A percentile compares a stretch with the other conserved stretches of the same genome.
Conservation (phyloP, 1,140 invertebrate species). For the Ephestia elutella region DNA sequence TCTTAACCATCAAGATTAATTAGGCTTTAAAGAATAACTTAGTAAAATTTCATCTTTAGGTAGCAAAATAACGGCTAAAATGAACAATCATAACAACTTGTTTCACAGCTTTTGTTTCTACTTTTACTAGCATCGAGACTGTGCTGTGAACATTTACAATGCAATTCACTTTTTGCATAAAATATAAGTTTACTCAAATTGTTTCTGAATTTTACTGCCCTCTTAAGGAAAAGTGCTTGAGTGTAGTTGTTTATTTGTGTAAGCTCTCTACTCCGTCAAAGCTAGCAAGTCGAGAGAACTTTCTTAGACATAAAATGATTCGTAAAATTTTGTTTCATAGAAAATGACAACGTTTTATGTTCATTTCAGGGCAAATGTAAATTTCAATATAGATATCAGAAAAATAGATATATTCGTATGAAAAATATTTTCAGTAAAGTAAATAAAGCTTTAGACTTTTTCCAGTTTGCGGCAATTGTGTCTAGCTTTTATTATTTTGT, state of each 20-base stretch:
- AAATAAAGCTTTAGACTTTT: no score
- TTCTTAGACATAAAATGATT: not conserved
- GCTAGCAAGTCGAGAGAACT: not conserved
- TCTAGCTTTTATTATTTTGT: no score
- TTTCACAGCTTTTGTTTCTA: not conserved
- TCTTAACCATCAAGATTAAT: not conserved
- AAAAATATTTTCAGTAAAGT: no score
- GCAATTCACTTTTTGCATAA: conserved; percentile 2
- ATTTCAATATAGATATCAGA: no score
- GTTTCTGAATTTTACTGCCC: conserved; percentile 1
- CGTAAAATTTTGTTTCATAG: no score
- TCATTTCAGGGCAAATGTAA: no score
- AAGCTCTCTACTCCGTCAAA: not conserved
- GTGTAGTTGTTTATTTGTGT: not conserved
- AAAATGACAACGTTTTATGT: no score
- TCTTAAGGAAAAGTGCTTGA: not conserved
- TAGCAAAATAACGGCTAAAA: not conserved
- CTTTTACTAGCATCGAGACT: not conserved
- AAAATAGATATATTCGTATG: no score
- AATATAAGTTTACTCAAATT: not conserved
- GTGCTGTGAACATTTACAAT: not conserved
- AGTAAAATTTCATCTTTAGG: not conserved
- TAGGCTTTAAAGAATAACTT: not conserved
- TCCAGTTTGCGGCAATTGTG: no score
- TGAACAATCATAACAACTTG: conserved; percentile 1